Base-by-base conservation (phyloP, 2,888 invertebrate genomes). In the Harpalus rufipes region DNA sequence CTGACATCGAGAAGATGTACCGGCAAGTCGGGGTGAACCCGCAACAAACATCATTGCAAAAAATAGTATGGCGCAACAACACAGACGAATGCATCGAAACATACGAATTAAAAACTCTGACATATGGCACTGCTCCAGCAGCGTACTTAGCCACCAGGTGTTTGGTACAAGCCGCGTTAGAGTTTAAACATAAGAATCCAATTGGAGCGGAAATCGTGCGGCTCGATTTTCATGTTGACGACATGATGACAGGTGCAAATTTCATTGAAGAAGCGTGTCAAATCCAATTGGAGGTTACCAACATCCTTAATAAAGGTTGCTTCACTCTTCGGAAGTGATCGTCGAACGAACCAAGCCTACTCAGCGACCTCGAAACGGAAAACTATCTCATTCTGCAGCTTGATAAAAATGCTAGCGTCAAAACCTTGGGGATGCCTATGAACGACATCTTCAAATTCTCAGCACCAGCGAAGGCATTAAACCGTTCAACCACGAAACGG, bases 1-100 rank as follows among this genome's bases (percentile, higher is more conserved):
- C 87, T 7, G 88, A 89, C 72, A 86, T 89, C 18, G 86, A 72
- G 1, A 87, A 88, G 85, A 88, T 88, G 87, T 89, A 87, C 56
- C 86, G 87, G 0, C 88, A 88, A 68, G 86, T 88, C 12, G 1
- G 7, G n/a, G 56, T 76, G 12, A 51, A 44, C 8, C 12, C 21
- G n/a, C n/a, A n/a, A 8, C 41, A 74, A 14, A 25, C 7, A 41
- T 41, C 41, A 14, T 41, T 74, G 18, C 74, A 74, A 41, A 32
- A 39, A 41, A 74, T 74, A 74, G 32, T 74, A 14, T 74, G 74
- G 74, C 74, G 74, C 1, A n/a, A 39, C 32, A 16, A 74, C n/a
- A 1, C 74, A 14, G 39, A 12, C 14, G 41, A 74, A 7, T n/a
- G 39, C 25, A 74, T 74, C 4, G 41, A 41, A 41, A 41, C 32